Evolutionary conservation across 2,113 vertebrate genomes (phyloP).

Genomic region (Serilophus lunatus): DNA sequence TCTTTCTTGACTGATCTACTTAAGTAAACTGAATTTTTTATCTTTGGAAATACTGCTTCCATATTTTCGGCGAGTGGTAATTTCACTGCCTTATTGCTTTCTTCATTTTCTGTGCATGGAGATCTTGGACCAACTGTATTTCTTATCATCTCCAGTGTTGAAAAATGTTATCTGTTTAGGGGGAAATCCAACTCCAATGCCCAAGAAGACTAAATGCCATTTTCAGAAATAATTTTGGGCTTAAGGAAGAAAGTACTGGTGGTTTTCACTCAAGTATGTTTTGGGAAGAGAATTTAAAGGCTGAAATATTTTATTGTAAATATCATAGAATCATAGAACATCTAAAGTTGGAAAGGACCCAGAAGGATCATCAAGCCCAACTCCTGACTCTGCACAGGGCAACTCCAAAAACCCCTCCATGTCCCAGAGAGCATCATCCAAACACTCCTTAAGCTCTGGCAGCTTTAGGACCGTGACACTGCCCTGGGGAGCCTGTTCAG

Average conservation of each 20-base stretch:
- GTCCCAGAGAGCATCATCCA: background rate
- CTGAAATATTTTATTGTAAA: background rate
- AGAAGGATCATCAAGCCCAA: background rate
- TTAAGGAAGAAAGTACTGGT: background rate
- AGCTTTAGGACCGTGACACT: background rate
- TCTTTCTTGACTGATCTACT: background rate
- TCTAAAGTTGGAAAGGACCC: background rate
- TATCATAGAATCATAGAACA: background rate
- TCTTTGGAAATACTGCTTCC: background rate
- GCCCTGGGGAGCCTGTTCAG: background rate
- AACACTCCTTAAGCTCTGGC: background rate
- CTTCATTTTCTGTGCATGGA: background rate
- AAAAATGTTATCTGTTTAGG: background rate
- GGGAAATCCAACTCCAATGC: background rate
- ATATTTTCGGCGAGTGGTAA: background rate
- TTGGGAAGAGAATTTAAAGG: background rate
- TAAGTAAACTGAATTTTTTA: background rate
- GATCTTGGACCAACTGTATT: background rate
- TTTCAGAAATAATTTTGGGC: background rate
- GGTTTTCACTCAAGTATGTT: background rate
- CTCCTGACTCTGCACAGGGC: background rate
- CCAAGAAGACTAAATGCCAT: background rate
- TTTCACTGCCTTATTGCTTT: background rate
- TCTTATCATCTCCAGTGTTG: background rate
- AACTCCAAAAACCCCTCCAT: background rate